Evolutionary conservation across 2,797 vertebrate genomes (phyloP).

Genomic region (Ataeniobius toweri): DNA sequence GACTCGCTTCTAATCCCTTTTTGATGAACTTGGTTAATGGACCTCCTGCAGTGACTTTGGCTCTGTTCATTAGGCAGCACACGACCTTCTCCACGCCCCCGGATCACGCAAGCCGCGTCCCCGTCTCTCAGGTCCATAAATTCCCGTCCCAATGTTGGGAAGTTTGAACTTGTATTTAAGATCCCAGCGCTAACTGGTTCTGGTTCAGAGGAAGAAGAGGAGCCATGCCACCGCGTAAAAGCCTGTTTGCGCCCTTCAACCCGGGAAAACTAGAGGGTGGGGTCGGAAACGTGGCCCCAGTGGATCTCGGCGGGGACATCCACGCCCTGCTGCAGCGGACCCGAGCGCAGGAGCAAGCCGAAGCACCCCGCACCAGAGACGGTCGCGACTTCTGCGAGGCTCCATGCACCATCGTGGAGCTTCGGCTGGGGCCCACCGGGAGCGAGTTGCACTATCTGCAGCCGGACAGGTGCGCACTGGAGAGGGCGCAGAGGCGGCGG

Average conservation of each 20-base stretch:
- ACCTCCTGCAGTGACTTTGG: slow-evolving; percentile 70
- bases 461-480: slow-evolving; percentile 61
- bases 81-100: slow-evolving; percentile 77
- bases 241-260: slow-evolving; percentile 57
- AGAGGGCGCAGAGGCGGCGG: slow-evolving; percentile 71
- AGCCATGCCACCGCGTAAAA: slow-evolving; percentile 57
- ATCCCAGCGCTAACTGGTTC: not conserved
- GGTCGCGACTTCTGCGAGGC: slow-evolving; percentile 33
- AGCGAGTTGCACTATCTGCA: slow-evolving; percentile 61
- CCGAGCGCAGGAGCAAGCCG: slow-evolving; percentile 40
- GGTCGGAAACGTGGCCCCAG: slow-evolving; percentile 1
- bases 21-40: slow-evolving; percentile 83
- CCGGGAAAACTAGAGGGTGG: slow-evolving; percentile 31
- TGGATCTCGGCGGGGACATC: slow-evolving; percentile 35
- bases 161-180: slow-evolving; percentile 9
- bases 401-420: slow-evolving; percentile 68
- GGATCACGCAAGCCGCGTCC: slow-evolving; percentile 36
- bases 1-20: slow-evolving; percentile 82
- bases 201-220: not conserved
- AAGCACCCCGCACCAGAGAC: slow-evolving; percentile 29
- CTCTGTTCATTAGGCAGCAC: slow-evolving; percentile 75
- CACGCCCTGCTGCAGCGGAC: slow-evolving; percentile 58
- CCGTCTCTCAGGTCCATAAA: slow-evolving; percentile 65
- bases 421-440: slow-evolving; percentile 52
- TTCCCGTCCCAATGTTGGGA: slow-evolving; percentile 38